Conservation (phyloP, 2,888 invertebrate genomes). For the Clusia tigrina region DNA sequence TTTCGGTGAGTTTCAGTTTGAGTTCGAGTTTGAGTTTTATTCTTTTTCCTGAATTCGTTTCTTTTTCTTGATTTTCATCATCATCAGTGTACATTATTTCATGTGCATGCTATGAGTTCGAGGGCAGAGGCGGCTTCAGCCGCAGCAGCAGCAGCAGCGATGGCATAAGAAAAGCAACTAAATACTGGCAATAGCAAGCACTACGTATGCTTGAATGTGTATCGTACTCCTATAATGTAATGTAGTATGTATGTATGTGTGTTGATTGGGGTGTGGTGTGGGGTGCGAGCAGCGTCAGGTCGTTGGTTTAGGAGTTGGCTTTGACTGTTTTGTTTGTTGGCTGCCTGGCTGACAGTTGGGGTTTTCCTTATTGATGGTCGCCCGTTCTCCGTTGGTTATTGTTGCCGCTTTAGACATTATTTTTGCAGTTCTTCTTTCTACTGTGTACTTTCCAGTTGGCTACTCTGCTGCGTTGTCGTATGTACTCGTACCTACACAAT, state of each 20-base stretch:
- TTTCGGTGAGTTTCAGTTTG: no score
- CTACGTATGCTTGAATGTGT: no score
- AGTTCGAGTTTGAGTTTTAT: slow-evolving; percentile 27
- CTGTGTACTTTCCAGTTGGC: no score
- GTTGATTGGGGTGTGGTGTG: neutral
- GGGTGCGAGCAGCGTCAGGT: neutral
- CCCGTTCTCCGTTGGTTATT: slow-evolving; percentile 9
- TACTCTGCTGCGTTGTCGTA: no score
- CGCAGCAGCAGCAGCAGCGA: slow-evolving; percentile 22
- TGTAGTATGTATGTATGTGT: no score
- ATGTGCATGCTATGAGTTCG: slow-evolving; percentile 34
- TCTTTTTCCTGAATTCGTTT: slow-evolving; percentile 22
- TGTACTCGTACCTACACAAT: no score
- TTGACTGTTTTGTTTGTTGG: slow-evolving; percentile 11
- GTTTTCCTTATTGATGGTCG: slow-evolving; percentile 27
- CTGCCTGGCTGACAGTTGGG: slow-evolving; percentile 10
- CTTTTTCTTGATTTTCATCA: slow-evolving; percentile 23
- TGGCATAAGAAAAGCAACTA: neutral
- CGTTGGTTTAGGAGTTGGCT: neutral
- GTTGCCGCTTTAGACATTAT: neutral
- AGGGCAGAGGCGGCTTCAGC: slow-evolving; percentile 32
- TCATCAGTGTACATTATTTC: slow-evolving; percentile 34
- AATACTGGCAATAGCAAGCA: no score
- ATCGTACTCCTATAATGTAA: no score
- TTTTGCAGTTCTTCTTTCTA: neutral